Evolutionary conservation across 2,888 invertebrate genomes (phyloP).

Genomic region (Byasa hedistus): DNA sequence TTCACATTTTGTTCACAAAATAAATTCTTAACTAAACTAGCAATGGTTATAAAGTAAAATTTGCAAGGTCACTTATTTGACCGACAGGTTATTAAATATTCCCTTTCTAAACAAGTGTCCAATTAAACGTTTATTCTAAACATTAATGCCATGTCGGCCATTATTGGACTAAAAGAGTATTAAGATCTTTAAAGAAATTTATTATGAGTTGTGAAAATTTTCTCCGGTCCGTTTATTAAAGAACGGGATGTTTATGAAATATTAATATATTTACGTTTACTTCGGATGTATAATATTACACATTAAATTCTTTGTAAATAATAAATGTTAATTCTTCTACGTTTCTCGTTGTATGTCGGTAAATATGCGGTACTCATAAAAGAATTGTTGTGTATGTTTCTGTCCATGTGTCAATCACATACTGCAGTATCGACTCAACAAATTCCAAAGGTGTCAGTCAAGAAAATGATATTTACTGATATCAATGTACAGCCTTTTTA

Average conservation of each 20-base stretch:
- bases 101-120: too few relatives aligned
- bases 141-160: not conserved
- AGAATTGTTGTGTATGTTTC: constrained; percentile 17
- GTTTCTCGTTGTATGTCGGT: constrained; percentile 2
- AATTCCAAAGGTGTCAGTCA: constrained; percentile 41
- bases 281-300: constrained; percentile 18
- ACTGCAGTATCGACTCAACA: constrained; percentile 40
- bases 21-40: too few relatives aligned
- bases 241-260: constrained; percentile 30
- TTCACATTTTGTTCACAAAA: too few relatives aligned
- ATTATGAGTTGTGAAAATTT: not conserved
- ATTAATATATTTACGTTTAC: constrained; percentile 32
- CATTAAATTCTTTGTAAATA: constrained; percentile 22
- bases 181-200: not conserved
- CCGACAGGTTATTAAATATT: too few relatives aligned
- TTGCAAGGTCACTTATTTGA: too few relatives aligned
- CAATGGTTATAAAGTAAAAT: too few relatives aligned
- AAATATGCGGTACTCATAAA: constrained; percentile 26
- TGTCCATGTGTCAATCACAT: constrained; percentile 34
- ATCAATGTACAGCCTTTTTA: not conserved
- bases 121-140: too few relatives aligned
- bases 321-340: constrained; percentile 12
- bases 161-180: not conserved
- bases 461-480: constrained; percentile 34
- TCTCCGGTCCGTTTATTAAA: not conserved